phyloP scores from a whole-genome alignment of 2,797 vertebrate genomes.

The Sylvilagus floridanus region DNA sequence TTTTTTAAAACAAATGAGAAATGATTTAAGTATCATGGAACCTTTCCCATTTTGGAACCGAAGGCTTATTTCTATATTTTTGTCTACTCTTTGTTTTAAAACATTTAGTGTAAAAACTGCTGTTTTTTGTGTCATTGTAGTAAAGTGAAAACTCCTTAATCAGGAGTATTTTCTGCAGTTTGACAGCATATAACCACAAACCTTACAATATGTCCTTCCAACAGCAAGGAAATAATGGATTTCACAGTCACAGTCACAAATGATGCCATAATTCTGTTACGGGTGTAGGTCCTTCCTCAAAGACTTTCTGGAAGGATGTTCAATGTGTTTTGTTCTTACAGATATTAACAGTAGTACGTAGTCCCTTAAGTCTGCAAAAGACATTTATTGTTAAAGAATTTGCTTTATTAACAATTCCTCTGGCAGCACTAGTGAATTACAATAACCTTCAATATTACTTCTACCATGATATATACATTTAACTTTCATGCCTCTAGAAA shows the following conservation, averaged over 20 bases:
- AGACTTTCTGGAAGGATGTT: conserved; percentile 90
- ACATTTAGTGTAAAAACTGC: conserved; percentile 90
- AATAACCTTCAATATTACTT: conserved; percentile 92
- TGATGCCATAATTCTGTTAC: conserved; percentile 86
- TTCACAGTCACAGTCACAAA: conserved; percentile 86
- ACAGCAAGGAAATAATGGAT: conserved; percentile 86
- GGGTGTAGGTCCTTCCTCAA: conserved; percentile 88
- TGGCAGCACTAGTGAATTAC: conserved; percentile 91
- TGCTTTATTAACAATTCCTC: conserved; percentile 91
- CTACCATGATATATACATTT: conserved; percentile 92
- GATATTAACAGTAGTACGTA: conserved; percentile 90
- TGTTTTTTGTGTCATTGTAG: conserved; percentile 89
- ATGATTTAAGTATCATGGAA: conserved; percentile 82
- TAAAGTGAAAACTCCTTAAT: conserved; percentile 87
- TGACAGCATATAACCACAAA: conserved; percentile 89
- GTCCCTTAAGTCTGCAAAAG: conserved; percentile 88
- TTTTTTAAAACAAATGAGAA: conserved; percentile 85
- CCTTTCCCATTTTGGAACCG: conserved; percentile 85
- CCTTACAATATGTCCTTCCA: conserved; percentile 88
- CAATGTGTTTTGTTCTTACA: conserved; percentile 88
- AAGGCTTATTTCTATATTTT: conserved; percentile 86
- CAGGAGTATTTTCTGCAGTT: conserved; percentile 89
- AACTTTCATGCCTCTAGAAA: conserved; percentile 91
- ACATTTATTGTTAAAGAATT: conserved; percentile 90
- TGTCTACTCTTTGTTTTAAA: conserved; percentile 88